Conservation (phyloP, 2,113 vertebrate genomes). For the Cardinalis cardinalis region DNA sequence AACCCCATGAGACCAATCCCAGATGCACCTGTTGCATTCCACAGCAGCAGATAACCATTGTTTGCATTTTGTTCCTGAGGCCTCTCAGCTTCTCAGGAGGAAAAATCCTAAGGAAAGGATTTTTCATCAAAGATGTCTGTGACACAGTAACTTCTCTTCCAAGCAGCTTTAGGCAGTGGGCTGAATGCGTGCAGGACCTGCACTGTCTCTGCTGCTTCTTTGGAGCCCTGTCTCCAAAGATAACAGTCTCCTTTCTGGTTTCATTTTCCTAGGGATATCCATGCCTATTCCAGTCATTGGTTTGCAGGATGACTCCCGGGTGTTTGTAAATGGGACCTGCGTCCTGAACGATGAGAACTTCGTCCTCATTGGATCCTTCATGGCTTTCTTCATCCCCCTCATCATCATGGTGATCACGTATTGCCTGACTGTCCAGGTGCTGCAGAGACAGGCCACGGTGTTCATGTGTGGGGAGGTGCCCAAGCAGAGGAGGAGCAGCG, state of each 20-base stretch:
- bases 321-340: constrained; percentile 90
- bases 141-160: neutral
- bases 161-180: neutral
- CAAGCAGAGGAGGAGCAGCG: constrained; percentile 78
- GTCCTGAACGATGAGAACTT: constrained; percentile 93
- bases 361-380: constrained; percentile 94
- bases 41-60: too few relatives aligned
- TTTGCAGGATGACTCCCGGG: constrained; percentile 87
- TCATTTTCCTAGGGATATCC: constrained; percentile 82
- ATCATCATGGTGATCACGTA: constrained; percentile 98
- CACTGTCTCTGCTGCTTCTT: neutral
- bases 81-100: too few relatives aligned
- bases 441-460: constrained; percentile 90
- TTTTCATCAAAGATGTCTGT: too few relatives aligned
- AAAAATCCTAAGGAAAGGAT: too few relatives aligned
- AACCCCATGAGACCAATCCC: too few relatives aligned
- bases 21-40: too few relatives aligned
- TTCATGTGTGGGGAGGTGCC: constrained; percentile 82
- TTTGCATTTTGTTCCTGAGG: too few relatives aligned
- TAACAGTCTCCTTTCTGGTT: neutral
- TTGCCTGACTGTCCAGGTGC: constrained; percentile 90
- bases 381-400: constrained; percentile 97
- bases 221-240: accelerated
- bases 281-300: constrained; percentile 94
- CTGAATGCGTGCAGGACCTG: neutral